phyloP scores from a whole-genome alignment of 2,797 vertebrate species.

The Channa striata region DNA sequence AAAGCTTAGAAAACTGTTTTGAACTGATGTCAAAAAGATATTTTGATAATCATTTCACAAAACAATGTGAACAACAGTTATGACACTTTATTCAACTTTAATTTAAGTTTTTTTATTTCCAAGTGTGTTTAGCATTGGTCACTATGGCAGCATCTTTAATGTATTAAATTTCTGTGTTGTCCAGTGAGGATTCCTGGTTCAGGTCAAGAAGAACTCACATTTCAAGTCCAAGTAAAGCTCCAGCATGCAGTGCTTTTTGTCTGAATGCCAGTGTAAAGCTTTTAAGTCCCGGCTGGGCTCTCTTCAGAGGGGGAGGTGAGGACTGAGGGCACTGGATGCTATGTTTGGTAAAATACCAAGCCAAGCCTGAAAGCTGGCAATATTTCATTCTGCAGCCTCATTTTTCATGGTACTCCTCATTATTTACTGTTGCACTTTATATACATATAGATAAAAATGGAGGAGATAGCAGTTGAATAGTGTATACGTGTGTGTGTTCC shows the following conservation, averaged over 20 bases:
- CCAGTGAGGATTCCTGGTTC: constrained; percentile 8
- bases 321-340: constrained; percentile 47
- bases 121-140: constrained; percentile 1
- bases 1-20: constrained; percentile 14
- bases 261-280: constrained; percentile 53
- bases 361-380: constrained; percentile 49
- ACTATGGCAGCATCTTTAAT: background rate
- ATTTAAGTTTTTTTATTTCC: constrained; percentile 8
- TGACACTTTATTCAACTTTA: constrained; percentile 14
- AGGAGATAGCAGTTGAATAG: background rate
- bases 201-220: constrained; percentile 35
- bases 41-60: constrained; percentile 8
- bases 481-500: background rate
- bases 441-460: background rate
- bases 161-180: constrained; percentile 18
- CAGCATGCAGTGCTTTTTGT: constrained; percentile 42
- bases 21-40: constrained; percentile 22
- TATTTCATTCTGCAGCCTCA: constrained; percentile 32
- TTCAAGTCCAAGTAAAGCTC: constrained; percentile 46
- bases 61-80: constrained; percentile 9
- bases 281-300: constrained; percentile 52
- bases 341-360: constrained; percentile 70
- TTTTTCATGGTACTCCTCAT: background rate
- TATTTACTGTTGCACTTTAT: constrained; percentile 18
- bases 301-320: constrained; percentile 37